Conservation (phyloP, 2,888 invertebrate species). For the Ischnura elegans region DNA sequence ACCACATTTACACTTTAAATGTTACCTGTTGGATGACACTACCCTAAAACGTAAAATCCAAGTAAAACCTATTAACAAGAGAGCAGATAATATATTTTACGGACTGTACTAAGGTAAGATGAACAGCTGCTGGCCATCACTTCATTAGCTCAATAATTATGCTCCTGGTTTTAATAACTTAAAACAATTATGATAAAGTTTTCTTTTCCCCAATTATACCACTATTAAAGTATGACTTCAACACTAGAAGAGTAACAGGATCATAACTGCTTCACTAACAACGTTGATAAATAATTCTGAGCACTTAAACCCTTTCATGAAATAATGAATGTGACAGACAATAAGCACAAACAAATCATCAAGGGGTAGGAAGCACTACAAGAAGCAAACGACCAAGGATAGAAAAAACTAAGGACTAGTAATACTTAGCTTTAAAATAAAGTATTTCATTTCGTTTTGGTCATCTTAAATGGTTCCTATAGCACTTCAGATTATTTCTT, state of each 20-base stretch:
- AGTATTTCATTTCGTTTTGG: background rate
- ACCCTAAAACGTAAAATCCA: background rate
- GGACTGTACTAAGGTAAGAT: background rate
- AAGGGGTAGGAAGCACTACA: background rate
- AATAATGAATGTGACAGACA: background rate
- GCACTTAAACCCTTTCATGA: background rate
- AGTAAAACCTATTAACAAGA: background rate
- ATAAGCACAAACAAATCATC: background rate
- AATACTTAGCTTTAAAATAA: background rate
- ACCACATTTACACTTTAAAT: background rate
- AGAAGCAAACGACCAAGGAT: background rate
- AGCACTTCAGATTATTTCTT: background rate
- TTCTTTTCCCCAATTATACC: background rate
- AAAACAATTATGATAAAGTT: background rate
- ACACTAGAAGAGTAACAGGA: background rate
- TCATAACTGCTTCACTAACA: background rate
- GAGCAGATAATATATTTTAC: background rate
- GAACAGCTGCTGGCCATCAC: background rate
- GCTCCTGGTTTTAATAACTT: background rate
- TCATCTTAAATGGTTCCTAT: background rate
- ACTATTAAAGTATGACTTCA: background rate
- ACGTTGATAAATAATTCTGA: background rate
- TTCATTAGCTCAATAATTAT: background rate
- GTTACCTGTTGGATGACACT: background rate
- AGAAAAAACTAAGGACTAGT: background rate